Conservation (phyloP, 1,140 invertebrate species). For the Anastrepha obliqua region DNA sequence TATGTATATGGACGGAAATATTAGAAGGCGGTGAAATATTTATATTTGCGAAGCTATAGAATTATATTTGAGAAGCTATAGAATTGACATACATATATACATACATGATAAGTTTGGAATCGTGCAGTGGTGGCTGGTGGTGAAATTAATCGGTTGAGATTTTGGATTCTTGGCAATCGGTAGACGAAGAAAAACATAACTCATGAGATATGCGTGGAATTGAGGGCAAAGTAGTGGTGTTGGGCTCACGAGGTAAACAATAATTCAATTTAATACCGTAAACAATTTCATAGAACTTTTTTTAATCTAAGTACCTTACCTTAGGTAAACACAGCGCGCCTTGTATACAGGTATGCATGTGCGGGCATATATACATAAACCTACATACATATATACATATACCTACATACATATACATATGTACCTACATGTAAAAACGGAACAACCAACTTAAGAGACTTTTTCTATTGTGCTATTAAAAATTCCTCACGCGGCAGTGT, state of each 20-base stretch:
- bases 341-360: neutral
- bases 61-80: too few species aligned
- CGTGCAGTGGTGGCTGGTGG: neutral
- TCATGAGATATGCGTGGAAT: slow-evolving; percentile 79
- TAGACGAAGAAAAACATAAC: neutral
- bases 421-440: neutral
- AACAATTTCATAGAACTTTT: neutral
- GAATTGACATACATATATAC: too few species aligned
- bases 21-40: too few species aligned
- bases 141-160: neutral
- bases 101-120: too few species aligned
- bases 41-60: too few species aligned
- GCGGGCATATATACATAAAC: neutral
- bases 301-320: neutral
- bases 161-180: neutral
- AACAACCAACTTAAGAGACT: neutral
- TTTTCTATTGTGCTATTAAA: neutral
- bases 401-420: neutral
- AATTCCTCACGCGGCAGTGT: neutral
- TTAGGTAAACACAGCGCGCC: too few species aligned
- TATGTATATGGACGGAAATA: too few species aligned
- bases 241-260: slow-evolving; percentile 85
- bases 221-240: slow-evolving; percentile 88
- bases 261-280: neutral
- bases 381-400: neutral